Evolutionary conservation across 1,140 invertebrate genomes (phyloP).

Genomic region (Anthonomus grandis): DNA sequence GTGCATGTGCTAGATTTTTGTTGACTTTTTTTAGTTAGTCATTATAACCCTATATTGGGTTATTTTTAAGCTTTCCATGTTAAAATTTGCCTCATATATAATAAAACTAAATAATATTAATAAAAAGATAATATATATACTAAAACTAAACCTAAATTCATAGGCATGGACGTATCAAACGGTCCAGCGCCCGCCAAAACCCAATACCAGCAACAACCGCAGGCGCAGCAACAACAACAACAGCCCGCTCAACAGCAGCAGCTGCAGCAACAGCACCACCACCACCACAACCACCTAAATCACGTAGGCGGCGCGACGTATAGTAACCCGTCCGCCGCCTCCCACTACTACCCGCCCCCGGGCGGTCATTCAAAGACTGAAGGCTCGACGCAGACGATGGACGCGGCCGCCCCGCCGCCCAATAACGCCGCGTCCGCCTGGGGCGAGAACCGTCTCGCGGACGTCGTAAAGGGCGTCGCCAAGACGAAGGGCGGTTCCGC

Average conservation of each 20-base stretch:
- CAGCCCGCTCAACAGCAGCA: too few relatives aligned
- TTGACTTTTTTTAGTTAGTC: too few relatives aligned
- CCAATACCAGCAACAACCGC: neutral
- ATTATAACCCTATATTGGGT: too few relatives aligned
- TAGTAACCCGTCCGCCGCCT: constrained; percentile 2
- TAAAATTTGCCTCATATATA: too few relatives aligned
- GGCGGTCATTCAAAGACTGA: constrained; percentile 4
- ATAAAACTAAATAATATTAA: too few relatives aligned
- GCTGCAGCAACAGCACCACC: too few relatives aligned
- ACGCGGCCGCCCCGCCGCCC: constrained; percentile 2
- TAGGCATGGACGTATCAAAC: constrained; percentile 23
- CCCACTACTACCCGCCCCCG: constrained; percentile 3
- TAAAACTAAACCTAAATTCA: too few relatives aligned
- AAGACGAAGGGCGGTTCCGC: constrained; percentile 49
- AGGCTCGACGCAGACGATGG: constrained; percentile 15
- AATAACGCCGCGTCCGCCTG: constrained; percentile 30
- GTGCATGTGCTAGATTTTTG: too few relatives aligned
- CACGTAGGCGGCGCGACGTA: neutral
- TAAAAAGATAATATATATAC: too few relatives aligned
- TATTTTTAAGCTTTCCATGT: too few relatives aligned
- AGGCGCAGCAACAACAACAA: too few relatives aligned
- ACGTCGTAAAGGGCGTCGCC: constrained; percentile 76
- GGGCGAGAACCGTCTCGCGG: constrained; percentile 63
- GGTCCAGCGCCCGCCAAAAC: constrained; percentile 27
- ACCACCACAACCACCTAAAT: neutral